A percentile compares a stretch with the other conserved stretches of the same genome.
phyloP scores from a whole-genome alignment of 1,140 invertebrate species.

The Streblospio benedicti region DNA sequence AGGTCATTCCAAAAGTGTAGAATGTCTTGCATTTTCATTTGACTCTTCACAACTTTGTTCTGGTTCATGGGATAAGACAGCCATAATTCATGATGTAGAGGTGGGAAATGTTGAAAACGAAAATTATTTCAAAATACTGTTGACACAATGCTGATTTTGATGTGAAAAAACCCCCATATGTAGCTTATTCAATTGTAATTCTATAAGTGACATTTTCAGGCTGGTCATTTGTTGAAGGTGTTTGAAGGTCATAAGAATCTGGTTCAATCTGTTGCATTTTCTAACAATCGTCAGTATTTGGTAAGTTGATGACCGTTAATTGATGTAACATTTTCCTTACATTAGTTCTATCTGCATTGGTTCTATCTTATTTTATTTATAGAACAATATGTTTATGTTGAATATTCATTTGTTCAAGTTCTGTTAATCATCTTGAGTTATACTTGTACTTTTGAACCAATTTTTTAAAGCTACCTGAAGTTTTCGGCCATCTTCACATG shows the following conservation, averaged over 20 bases:
- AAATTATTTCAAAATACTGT: background rate
- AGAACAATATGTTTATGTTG: too few relatives aligned
- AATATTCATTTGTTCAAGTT: too few relatives aligned
- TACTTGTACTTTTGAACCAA: too few relatives aligned
- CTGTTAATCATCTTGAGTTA: too few relatives aligned
- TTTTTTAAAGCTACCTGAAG: too few relatives aligned
- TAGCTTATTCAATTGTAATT: too few relatives aligned
- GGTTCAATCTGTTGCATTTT: constrained; percentile 40
- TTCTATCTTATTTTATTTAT: too few relatives aligned
- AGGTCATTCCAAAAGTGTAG: constrained; percentile 43
- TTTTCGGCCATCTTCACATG: too few relatives aligned
- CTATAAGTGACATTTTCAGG: constrained; percentile 26
- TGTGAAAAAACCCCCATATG: too few relatives aligned
- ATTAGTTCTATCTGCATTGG: too few relatives aligned
- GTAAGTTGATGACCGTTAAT: constrained; percentile 24
- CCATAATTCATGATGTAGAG: constrained; percentile 41
- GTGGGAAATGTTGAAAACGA: constrained; percentile 23
- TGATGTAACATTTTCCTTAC: background rate
- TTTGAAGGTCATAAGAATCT: constrained; percentile 35
- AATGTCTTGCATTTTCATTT: constrained; percentile 25
- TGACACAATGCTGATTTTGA: background rate
- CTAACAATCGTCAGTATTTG: constrained; percentile 26
- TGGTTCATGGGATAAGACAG: constrained; percentile 42
- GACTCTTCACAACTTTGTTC: constrained; percentile 31
- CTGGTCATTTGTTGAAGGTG: constrained; percentile 27